phyloP scores from a whole-genome alignment of 2,888 invertebrate genomes.

The Polydrusus pterygomalis region DNA sequence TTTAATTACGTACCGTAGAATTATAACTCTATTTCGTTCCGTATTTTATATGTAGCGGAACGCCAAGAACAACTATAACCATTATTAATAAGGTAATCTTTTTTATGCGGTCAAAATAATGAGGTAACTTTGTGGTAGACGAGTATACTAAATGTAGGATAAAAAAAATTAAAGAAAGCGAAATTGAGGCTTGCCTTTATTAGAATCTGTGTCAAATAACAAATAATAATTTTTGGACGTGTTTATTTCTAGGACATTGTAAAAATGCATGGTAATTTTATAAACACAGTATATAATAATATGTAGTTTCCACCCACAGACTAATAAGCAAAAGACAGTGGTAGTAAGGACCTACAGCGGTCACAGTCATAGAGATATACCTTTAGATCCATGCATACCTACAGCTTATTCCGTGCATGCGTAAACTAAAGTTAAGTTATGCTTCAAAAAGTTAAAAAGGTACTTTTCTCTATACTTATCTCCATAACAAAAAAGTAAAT shows the following conservation, averaged over 20 bases:
- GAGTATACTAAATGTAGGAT: neutral
- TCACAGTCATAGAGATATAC: too few species aligned
- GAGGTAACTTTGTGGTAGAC: slow-evolving; percentile 9
- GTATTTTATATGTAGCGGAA: slow-evolving; percentile 17
- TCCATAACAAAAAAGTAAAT: neutral
- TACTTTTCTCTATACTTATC: too few species aligned
- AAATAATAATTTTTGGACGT: neutral
- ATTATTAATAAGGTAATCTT: slow-evolving; percentile 1
- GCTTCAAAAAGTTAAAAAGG: too few species aligned
- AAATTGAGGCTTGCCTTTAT: neutral
- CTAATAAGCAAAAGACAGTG: too few species aligned
- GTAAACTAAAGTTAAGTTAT: too few species aligned
- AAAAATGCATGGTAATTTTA: too few species aligned
- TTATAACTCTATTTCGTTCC: neutral
- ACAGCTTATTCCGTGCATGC: too few species aligned
- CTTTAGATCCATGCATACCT: too few species aligned
- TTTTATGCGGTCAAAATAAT: slow-evolving; percentile 9
- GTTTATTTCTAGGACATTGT: too few species aligned
- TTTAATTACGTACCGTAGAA: slow-evolving; percentile 9
- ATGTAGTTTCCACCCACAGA: too few species aligned
- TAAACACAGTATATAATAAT: too few species aligned
- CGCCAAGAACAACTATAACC: slow-evolving; percentile 1
- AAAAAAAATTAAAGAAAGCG: slow-evolving; percentile 2
- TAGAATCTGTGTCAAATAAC: neutral
- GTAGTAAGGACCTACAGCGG: too few species aligned